Evolutionary conservation across 2,888 invertebrate species (phyloP), one percentile per base, ranked within the genome.

Genomic region (Diplolepis rosae): DNA sequence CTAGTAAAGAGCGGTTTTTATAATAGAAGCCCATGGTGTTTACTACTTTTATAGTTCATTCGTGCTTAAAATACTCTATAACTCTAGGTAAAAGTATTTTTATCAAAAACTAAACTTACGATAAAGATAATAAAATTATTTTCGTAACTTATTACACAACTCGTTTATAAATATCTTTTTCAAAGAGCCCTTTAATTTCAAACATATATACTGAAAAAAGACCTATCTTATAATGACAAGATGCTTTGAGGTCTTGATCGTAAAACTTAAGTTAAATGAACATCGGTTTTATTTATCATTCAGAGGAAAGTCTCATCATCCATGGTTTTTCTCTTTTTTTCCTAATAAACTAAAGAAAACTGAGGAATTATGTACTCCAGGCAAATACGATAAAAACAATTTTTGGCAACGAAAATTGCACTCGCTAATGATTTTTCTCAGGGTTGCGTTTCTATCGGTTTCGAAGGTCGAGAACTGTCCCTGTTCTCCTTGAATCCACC

Each of bases 381-480:
- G 18, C 32, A 54, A 54, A 54, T 28, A 9, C 30, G 15, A 30
- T 28, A n/a, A 27, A 27, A 28, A 54, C 15, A 54, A 18, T 54
- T 61, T 61, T 61, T 61, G 61, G 61, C 39, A 61, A 39, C 27
- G 22, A 9, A 22, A 61, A 39, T 11, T 24, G 24, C 13, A 61
- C n/a, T 61, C 7, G 24, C 35, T 13, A 61, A 61, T n/a, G 39
- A 56, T 11, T 22, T 56, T 22, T 22, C 45, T 45, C 45, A 45
- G 3, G 45, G 45, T 45, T 18, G 45, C 18, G 9, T 45, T 45
- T 4, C 45, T 45, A 18, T 45, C 18, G 45, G 18, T 22, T 45
- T 18, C 13, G 35, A 39, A 61, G 61, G 32, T 61, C 22, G 39
- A 2, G 39, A 35, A 61, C 22, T 35, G 35, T 6, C 7, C 15